A percentile compares a stretch with the other conserved stretches of the same genome.
These are phyloP conservation scores for Cinara cedri DNA, from an alignment of 2,888 invertebrate species.

Conservation along the genomic window DNA sequence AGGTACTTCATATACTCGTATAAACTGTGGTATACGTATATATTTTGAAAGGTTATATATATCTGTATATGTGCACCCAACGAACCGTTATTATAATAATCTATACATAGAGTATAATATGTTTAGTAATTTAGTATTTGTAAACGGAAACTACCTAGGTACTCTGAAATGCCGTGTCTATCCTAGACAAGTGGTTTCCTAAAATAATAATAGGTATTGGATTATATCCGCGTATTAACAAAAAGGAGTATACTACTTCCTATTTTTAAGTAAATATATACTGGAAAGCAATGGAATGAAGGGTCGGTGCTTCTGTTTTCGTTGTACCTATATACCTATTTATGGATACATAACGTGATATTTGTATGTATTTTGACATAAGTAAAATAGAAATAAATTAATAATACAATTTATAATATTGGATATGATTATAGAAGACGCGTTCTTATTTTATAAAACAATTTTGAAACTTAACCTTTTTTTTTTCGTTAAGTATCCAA, in stretches of 20 bases:
- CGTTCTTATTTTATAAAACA: too few relatives aligned
- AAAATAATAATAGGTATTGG: background rate
- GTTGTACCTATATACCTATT: background rate
- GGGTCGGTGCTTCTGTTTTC: conserved; percentile 12
- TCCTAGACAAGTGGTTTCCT: conserved; percentile 28
- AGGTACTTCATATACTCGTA: too few relatives aligned
- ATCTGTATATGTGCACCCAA: background rate
- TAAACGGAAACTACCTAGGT: conserved; percentile 9
- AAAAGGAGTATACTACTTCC: background rate
- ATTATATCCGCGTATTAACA: background rate
- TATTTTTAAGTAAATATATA: conserved; percentile 31
- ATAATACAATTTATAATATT: too few relatives aligned
- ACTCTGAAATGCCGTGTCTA: conserved; percentile 33
- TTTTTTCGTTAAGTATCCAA: too few relatives aligned
- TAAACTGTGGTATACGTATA: too few relatives aligned
- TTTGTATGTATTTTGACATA: too few relatives aligned
- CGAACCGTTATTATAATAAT: background rate
- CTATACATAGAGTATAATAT: background rate
- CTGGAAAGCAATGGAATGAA: background rate
- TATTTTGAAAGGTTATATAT: background rate
- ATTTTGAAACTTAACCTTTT: too few relatives aligned
- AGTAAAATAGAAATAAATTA: too few relatives aligned
- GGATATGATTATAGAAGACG: too few relatives aligned
- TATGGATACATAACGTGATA: background rate
- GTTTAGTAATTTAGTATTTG: background rate